Evolutionary conservation across 2,888 invertebrate genomes (phyloP).

Genomic region (Marronus borbonicus): DNA sequence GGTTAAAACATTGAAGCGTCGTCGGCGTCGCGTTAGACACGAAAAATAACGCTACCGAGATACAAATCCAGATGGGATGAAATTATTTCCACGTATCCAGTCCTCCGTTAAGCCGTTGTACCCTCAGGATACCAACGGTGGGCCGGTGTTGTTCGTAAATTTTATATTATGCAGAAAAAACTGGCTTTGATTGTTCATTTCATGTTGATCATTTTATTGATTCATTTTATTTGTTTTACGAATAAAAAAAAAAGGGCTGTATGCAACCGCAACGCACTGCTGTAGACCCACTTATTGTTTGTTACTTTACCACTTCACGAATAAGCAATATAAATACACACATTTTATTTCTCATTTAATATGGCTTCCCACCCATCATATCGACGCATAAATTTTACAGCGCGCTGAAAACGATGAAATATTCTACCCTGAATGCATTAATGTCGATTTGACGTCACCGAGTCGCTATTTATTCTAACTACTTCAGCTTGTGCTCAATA

Average conservation of each 20-base stretch:
- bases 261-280: neutral
- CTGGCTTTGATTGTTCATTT: neutral
- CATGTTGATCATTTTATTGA: conserved; percentile 1
- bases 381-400: neutral
- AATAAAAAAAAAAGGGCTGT: neutral
- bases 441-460: neutral
- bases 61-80: conserved; percentile 50
- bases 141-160: conserved; percentile 32
- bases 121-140: conserved; percentile 45
- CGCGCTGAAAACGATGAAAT: neutral
- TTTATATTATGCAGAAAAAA: conserved; percentile 14
- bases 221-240: conserved; percentile 1
- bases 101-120: conserved; percentile 56
- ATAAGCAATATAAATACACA: neutral
- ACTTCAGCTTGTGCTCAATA: neutral
- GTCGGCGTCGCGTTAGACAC: conserved; percentile 21
- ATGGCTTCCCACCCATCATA: neutral
- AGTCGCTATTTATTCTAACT: neutral
- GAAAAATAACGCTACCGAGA: neutral
- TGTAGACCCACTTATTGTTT: neutral
- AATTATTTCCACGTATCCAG: conserved; percentile 55
- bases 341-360: neutral
- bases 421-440: neutral
- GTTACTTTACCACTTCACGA: neutral
- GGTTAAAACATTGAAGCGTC: conserved; percentile 26